Evolutionary conservation across 2,888 invertebrate species (phyloP).

Genomic region (Drosophila yooni): DNA sequence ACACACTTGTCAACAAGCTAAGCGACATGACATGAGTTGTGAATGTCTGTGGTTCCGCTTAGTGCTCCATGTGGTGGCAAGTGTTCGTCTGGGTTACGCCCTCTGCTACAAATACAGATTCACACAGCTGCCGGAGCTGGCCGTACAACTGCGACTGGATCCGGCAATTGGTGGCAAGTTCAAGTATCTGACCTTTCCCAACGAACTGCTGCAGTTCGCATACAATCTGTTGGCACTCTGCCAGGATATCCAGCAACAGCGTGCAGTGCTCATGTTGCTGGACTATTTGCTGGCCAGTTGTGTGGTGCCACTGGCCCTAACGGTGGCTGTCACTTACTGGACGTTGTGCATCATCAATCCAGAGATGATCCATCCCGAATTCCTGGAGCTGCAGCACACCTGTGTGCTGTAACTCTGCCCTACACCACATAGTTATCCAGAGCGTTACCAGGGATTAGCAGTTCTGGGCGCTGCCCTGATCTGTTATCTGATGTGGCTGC

Average conservation of each 20-base stretch:
- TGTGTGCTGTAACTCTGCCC: too few species aligned
- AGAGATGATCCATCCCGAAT: conserved; percentile 22
- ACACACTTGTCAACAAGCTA: not conserved
- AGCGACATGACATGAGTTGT: not conserved
- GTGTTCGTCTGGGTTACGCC: conserved; percentile 42
- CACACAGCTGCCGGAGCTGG: conserved; percentile 42
- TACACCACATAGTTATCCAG: conserved; percentile 47
- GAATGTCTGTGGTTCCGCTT: conserved; percentile 8
- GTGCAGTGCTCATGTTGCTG: conserved; percentile 10
- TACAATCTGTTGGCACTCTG: conserved; percentile 49
- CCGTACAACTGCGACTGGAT: conserved; percentile 22
- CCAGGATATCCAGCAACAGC: conserved; percentile 22
- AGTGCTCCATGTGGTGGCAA: conserved; percentile 45
- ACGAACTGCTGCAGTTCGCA: conserved; percentile 39
- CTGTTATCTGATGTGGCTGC: conserved; percentile 47
- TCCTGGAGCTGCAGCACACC: conserved; percentile 50
- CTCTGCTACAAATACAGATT: conserved; percentile 44
- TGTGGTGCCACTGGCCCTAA: conserved; percentile 43
- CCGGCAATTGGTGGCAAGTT: conserved; percentile 60
- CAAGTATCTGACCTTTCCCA: conserved; percentile 61
- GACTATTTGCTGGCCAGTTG: conserved; percentile 48
- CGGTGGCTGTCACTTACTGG: conserved; percentile 59
- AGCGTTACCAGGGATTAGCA: conserved; percentile 2
- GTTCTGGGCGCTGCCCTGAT: conserved; percentile 20
- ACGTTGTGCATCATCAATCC: conserved; percentile 31